Evolutionary conservation across 2,888 invertebrate genomes (phyloP), one percentile per base, ranked within the genome.

Genomic region (Drosophila nr. perissopoda): DNA sequence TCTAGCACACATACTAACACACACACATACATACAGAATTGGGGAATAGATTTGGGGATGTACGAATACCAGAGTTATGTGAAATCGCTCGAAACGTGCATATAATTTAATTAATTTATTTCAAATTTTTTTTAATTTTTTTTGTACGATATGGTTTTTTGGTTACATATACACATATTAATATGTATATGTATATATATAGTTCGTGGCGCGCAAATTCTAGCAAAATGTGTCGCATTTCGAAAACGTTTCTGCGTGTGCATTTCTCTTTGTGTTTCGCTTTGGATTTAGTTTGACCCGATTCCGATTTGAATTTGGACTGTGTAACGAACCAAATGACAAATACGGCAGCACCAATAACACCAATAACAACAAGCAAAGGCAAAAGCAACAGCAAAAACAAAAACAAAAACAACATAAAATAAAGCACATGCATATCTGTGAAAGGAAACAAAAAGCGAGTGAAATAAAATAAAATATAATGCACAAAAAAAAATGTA

Each of bases 391-490:
- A 45, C 27, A 71, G 63, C 40, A 69, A 69, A 16, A 78, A 74
- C 61, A 64, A 62, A 1, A 21, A 21, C 21, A 21, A 21, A 21
- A 65, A 61, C 59, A 74, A 74, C 65, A 56, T 40, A 48, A 57
- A 62, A 51, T 62, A 65, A 66, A 70, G 45, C 16, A 49, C 54
- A 63, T 73, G 66, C 71, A 68, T 83, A 77, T 80, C 72, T 83
- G 73, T 79, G 72, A 82, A 78, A 79, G 78, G 78, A 82, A 78
- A 69, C 74, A 79, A 69, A 78, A 81, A 82, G 78, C 82, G 57
- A 67, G 67, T 61, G 49, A 69, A 78, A 53, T 76, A 48, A 64
- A 83, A 80, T 66, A 54, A 60, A 61, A 62, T 69, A 62, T 65
- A 71, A 81, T 81, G 66, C 66, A 76, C 64, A 65, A 70, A 67